Base-by-base conservation (phyloP, 2,113 vertebrate species). In the Lepidothrix coronata region DNA sequence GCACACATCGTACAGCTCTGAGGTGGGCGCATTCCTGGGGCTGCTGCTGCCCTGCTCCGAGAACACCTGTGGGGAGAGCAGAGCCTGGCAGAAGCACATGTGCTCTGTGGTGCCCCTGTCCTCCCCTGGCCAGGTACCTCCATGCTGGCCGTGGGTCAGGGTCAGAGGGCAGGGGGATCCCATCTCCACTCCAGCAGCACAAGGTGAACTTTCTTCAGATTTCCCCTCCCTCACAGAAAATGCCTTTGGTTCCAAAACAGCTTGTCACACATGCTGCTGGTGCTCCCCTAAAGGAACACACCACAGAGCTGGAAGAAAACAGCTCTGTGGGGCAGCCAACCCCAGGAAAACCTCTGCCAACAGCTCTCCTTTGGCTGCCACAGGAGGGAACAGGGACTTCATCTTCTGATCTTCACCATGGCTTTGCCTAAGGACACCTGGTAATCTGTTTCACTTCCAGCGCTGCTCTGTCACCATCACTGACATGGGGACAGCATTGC, bases 1-100 rank as follows among this genome's bases (percentile, higher is more conserved):
- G 43, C 98, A 97, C 79, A 99, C 3, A 43, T 98, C 95, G 5
- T 98, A 98, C 30, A 99, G 97, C 95, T 99, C 98, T 0, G 98
- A 98, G 33, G 97, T 98, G 88, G 96, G 98, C 24, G 93, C 97
- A 0, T 49, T 89, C 33, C 97, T 97, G 25, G 97, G 96, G 70
- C 96, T 95, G 11, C 85, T 27, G 41, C 97, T 94, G 58, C 67
- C 97, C 16, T 1, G 95, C 37, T 96, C 97, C 3, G 71, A 65
- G 93, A 99, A 99, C 25, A 99, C 98, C 99, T 99, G 92, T 6
- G 6, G 62, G 52, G 35, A 93, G 21, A 77, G 23, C 41, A 79
- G 39, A 31, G 49, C 44, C 44, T 11, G 24, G n/a, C 51, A 71
- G 59, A 16, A 52, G 46, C 0, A 0, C 27, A 35, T 1, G 2